Base-by-base conservation (phyloP, 92 coral and sea anemone species). In the Phymanthus crucifer region DNA sequence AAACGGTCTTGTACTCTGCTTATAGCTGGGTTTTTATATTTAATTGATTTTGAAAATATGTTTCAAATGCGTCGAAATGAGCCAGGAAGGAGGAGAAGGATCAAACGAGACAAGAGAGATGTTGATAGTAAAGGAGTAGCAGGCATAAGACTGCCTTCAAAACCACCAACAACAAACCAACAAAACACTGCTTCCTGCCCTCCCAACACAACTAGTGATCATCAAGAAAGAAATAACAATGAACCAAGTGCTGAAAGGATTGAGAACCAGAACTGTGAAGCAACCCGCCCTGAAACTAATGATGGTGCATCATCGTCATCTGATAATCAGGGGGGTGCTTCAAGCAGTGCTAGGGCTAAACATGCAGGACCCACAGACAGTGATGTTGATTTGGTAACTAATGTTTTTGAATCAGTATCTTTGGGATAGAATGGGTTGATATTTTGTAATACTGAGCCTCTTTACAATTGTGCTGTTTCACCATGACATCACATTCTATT, bases 1-100 rank as follows among this genome's bases (percentile, higher is more conserved):
- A 94, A 96, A 79, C 87, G 99, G 50, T 93, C 99, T 52, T 96
- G 99, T 78, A 93, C 91, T 2, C 82, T 96, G 23, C 89, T 93
- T 23, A 93, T 96, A 36, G 99, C 99, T 4, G 99, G 99, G 10
- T 96, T 96, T 86, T 85, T 96, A 29, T 96, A 96, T 66, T 85
- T 91, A 46, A 85, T 96, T 36, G 99, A 96, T 82, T 96, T 96
- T 81, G 99, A 96, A 72, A 93, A 93, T 77, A 96, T 96, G 99
- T 92, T 93, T 80, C 99, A 96, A 90, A 93, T 88, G 85, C 88
- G 99, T 27, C 89, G 93, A 80, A 96, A 94, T 45, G 99, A 96
- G 64, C 99, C 99, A 1, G 99, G 99, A 13, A 56, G 99, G 64
- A 78, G 95, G 50, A 78, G 99, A 65, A 83, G 99, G 72, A 96